Conservation (phyloP, 2,113 vertebrate species). For the Smithornis capensis region DNA sequence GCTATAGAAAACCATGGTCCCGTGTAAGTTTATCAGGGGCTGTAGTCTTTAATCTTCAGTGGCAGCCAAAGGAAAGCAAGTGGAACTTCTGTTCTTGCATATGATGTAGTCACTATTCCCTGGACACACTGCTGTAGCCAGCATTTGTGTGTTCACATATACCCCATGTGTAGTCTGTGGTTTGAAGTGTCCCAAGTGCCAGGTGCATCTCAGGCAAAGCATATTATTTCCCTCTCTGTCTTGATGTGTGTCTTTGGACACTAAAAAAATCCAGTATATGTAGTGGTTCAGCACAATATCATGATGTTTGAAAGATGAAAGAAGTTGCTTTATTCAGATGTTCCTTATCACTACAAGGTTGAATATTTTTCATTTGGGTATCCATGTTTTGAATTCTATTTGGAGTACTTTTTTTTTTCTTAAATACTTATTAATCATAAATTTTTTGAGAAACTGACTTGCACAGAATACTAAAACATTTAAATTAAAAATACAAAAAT, state of each 20-base stretch:
- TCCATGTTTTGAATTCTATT: background rate
- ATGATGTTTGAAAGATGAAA: background rate
- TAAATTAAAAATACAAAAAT: background rate
- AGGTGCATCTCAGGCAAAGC: background rate
- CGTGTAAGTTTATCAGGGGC: background rate
- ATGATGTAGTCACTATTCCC: background rate
- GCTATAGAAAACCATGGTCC: background rate
- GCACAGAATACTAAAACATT: background rate
- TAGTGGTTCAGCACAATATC: background rate
- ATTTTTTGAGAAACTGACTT: background rate
- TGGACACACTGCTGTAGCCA: background rate
- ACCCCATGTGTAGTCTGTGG: background rate
- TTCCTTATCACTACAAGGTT: background rate
- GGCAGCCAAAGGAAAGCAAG: background rate
- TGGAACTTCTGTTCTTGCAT: background rate
- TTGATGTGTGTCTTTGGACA: background rate
- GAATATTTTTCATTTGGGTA: background rate
- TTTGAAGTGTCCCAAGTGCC: background rate
- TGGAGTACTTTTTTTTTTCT: background rate
- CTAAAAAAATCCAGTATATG: background rate
- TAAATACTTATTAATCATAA: background rate
- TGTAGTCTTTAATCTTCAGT: background rate
- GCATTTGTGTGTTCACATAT: background rate
- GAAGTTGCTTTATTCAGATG: background rate
- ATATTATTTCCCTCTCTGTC: background rate